Percentiles rank a stretch among this genome's conserved stretches.
Conservation (phyloP, 2,888 invertebrate species). For the Biston stratarius region DNA sequence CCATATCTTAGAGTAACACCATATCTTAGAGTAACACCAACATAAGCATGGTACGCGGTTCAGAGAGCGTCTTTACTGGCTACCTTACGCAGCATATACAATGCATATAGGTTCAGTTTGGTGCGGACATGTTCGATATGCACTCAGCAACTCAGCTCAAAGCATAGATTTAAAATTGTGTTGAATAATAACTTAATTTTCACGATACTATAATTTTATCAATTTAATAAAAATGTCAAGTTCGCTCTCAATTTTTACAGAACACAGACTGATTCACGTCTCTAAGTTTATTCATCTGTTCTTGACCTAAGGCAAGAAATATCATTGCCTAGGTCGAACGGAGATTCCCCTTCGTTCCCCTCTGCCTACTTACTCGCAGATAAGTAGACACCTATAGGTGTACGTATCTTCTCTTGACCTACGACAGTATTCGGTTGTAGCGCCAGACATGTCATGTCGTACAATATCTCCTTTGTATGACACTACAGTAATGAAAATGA, state of each 20-base stretch:
- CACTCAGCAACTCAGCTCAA: too few species aligned
- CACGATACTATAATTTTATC: too few species aligned
- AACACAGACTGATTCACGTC: not conserved
- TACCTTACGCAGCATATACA: too few species aligned
- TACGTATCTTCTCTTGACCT: conserved; percentile 17
- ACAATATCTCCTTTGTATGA: not conserved
- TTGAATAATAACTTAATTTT: too few species aligned
- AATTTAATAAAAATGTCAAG: too few species aligned
- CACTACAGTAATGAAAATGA: not conserved
- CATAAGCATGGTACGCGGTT: too few species aligned
- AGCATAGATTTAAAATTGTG: too few species aligned
- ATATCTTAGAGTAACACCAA: too few species aligned
- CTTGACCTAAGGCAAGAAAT: conserved; percentile 22
- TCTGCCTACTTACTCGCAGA: not conserved
- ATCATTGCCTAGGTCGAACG: conserved; percentile 14
- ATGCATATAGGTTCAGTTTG: too few species aligned
- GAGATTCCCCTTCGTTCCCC: conserved; percentile 16
- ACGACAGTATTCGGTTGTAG: conserved; percentile 12
- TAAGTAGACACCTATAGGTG: not conserved
- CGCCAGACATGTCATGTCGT: not conserved
- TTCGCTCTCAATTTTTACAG: not conserved
- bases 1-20: too few species aligned
- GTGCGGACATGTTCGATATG: too few species aligned
- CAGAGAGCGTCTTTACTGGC: too few species aligned
- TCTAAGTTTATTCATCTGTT: conserved; percentile 2